phyloP scores from a whole-genome alignment of 1,140 invertebrate genomes.

The Drosophila lini region DNA sequence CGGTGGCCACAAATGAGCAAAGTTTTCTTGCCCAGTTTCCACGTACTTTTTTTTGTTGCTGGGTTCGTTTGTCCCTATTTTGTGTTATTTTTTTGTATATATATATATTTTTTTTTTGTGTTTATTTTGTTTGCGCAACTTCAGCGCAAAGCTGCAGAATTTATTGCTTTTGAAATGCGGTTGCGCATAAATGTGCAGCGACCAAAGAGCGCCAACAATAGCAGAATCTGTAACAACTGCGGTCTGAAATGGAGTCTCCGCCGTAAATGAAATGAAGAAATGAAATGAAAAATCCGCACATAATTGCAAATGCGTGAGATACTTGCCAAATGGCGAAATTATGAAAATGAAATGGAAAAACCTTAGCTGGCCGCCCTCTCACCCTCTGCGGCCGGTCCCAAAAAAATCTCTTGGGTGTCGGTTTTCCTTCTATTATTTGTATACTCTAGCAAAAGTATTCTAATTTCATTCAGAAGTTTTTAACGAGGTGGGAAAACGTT shows the following conservation, averaged over 20 bases:
- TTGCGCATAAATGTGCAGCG: slow-evolving; percentile 76
- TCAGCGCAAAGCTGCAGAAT: slow-evolving; percentile 65
- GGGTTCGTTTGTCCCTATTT: slow-evolving; percentile 24
- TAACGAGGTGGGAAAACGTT: neutral
- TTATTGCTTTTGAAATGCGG: slow-evolving; percentile 82
- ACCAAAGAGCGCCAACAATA: slow-evolving; percentile 39
- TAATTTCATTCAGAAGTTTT: neutral
- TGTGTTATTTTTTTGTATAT: slow-evolving; percentile 13
- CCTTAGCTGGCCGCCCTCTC: neutral
- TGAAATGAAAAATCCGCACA: slow-evolving; percentile 77
- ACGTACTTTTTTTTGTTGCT: slow-evolving; percentile 10
- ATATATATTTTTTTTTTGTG: slow-evolving; percentile 11
- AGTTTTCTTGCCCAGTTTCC: slow-evolving; percentile 57
- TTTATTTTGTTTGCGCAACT: slow-evolving; percentile 38
- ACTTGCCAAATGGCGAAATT: slow-evolving; percentile 77
- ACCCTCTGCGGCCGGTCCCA: neutral
- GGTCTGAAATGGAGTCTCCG: slow-evolving; percentile 42
- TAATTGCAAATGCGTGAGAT: slow-evolving; percentile 82
- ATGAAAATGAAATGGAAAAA: slow-evolving; percentile 75
- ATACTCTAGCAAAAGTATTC: slow-evolving; percentile 6
- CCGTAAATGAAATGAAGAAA: slow-evolving; percentile 62
- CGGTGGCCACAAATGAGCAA: slow-evolving; percentile 73
- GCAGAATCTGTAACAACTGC: slow-evolving; percentile 57
- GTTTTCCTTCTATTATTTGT: slow-evolving; percentile 7
- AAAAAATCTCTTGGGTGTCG: slow-evolving; percentile 16